Evolutionary conservation across 2,888 invertebrate species (phyloP), one percentile per base, ranked within the genome.

Genomic region (Proisotoma minuta): DNA sequence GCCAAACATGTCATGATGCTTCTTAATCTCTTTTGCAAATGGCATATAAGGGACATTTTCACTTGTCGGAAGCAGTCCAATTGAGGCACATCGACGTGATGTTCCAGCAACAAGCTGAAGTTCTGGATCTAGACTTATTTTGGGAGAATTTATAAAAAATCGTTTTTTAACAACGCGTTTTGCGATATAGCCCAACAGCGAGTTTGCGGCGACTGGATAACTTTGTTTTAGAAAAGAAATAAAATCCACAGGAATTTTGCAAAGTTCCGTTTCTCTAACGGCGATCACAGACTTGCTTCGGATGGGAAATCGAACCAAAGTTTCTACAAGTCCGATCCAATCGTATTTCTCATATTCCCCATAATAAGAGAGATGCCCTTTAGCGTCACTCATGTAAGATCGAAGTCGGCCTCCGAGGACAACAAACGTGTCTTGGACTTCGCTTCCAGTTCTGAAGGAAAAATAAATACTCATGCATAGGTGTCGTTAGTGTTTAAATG

Each of bases 281-380:
- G 59, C 63, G 2, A 63, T 54, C 15, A 59, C 59, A 3, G 63
- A 59, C 43, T 60, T 63, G 20, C 59, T 59, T 15, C 63, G 34
- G 3, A 59, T 50, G 24, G 59, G 59, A 0, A 56, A 59, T 18
- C 43, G 50, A 24, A 63, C 22, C 20, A 63, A 43, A 3, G 63
- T 54, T 26, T 63, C 63, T 15, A 50, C 54, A 18, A 56, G 24
- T 1, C 63, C 63, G n/a, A 63, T 60, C 63, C 63, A 63, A 39
- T 59, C 59, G n/a, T 63, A 59, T 51, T 52, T 56, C 59, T 59
- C 23, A 10, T 34, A 23, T 22, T 47, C 47, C 15, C 47, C 47
- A 18, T 47, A 18, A 18, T n/a, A 47, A 5, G 10, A 10, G 10
- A 47, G 20, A 5, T 47, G 5, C n/a, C 47, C 47, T 47, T 18